phyloP scores from a whole-genome alignment of 2,888 invertebrate genomes.

The Clusia tigrina region DNA sequence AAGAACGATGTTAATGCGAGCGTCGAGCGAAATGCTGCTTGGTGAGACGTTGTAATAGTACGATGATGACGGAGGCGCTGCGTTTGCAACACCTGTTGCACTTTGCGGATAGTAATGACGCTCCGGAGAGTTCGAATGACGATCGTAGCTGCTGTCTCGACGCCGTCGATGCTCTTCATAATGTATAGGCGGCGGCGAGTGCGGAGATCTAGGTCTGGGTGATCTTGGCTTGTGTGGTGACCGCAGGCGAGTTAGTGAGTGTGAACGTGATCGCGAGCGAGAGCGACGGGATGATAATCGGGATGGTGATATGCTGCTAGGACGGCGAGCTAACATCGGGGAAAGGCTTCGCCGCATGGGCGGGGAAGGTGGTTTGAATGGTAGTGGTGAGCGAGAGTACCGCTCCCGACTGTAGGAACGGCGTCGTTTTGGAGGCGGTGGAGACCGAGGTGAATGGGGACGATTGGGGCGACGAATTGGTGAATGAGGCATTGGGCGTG shows the following conservation, averaged over 20 bases:
- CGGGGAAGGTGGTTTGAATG: conserved; percentile 61
- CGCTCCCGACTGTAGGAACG: conserved; percentile 53
- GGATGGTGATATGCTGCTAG: conserved; percentile 33
- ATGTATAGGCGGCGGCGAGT: conserved; percentile 28
- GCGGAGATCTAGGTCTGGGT: too few relatives aligned
- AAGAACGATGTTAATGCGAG: conserved; percentile 47
- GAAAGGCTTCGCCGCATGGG: conserved; percentile 58
- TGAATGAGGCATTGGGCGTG: not conserved
- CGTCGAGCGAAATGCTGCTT: conserved; percentile 47
- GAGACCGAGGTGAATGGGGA: conserved; percentile 45
- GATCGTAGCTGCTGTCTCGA: conserved; percentile 35
- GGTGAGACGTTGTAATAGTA: conserved; percentile 58
- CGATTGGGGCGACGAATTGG: conserved; percentile 40
- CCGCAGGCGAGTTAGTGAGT: conserved; percentile 20
- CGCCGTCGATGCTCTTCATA: conserved; percentile 36
- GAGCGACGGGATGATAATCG: conserved; percentile 33
- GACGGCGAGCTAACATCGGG: conserved; percentile 26
- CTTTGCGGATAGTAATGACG: conserved; percentile 41
- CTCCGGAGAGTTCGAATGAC: conserved; percentile 36
- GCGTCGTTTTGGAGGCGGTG: conserved; percentile 30
- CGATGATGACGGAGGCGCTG: conserved; percentile 33
- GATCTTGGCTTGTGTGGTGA: conserved; percentile 36
- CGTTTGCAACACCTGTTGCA: conserved; percentile 36
- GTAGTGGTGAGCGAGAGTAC: conserved; percentile 58
- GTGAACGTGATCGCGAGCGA: conserved; percentile 31